Conservation (phyloP, 2,113 vertebrate genomes). For the Microtus pennsylvanicus region DNA sequence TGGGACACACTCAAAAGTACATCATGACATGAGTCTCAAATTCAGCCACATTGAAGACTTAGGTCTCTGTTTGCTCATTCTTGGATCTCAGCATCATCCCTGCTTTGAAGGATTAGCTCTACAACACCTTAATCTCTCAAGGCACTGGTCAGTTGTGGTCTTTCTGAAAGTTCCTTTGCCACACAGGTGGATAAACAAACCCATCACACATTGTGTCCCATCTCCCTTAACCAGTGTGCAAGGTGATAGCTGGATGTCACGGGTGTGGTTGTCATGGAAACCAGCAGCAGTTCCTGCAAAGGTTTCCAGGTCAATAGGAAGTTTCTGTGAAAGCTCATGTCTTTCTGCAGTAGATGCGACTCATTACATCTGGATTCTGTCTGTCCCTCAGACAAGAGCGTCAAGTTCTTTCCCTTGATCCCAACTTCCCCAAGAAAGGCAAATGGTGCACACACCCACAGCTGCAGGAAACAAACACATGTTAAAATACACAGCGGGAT, state of each 20-base stretch:
- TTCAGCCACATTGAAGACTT: not conserved
- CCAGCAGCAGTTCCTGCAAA: constrained; percentile 52
- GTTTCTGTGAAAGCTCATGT: constrained; percentile 65
- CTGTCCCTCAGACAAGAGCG: not conserved
- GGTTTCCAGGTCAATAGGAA: constrained; percentile 68
- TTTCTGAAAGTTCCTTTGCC: constrained; percentile 68
- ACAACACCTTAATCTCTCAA: constrained; percentile 25
- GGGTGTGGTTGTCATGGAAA: constrained; percentile 72
- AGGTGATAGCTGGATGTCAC: constrained; percentile 10
- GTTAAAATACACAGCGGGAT: constrained; percentile 25
- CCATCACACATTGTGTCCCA: constrained; percentile 17
- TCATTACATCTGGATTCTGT: constrained; percentile 27
- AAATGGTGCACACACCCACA: not conserved
- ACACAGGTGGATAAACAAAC: constrained; percentile 46
- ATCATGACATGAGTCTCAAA: constrained; percentile 44
- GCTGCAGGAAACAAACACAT: not conserved
- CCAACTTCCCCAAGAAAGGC: not conserved
- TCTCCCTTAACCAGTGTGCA: constrained; percentile 50
- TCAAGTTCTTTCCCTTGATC: not conserved
- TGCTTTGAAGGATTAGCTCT: constrained; percentile 32
- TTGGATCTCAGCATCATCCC: constrained; percentile 21
- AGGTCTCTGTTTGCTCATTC: not conserved
- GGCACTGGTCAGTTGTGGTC: constrained; percentile 45
- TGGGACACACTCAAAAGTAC: constrained; percentile 9
- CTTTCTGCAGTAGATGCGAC: not conserved